Conservation (phyloP, 2,113 vertebrate genomes). For the Naja naja region DNA sequence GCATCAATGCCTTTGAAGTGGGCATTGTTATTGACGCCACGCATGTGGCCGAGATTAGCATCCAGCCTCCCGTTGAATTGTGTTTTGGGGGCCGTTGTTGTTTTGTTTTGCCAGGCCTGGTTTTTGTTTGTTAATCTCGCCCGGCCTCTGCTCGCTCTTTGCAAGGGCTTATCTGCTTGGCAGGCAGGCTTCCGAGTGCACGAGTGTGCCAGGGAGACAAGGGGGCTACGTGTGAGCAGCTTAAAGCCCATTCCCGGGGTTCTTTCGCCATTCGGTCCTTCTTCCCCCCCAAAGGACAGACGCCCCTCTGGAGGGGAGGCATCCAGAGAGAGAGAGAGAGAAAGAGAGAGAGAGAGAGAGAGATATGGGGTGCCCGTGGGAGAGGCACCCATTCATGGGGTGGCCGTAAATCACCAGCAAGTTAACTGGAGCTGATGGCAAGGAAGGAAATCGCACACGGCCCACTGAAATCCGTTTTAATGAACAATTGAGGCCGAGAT, state of each 20-base stretch:
- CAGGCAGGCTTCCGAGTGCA: rapidly evolving
- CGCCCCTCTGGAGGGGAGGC: background rate
- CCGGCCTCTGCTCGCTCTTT: slow-evolving; percentile 50
- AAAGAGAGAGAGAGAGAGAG: too few species aligned
- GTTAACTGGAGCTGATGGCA: background rate
- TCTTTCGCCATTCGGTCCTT: background rate
- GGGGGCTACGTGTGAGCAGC: background rate
- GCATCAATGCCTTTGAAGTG: background rate
- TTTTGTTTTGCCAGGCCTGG: background rate
- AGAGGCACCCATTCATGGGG: slow-evolving; percentile 8
- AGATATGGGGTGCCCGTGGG: background rate
- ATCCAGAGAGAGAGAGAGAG: too few species aligned
- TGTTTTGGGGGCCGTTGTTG: background rate
- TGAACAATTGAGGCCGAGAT: slow-evolving; percentile 34
- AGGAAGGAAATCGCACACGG: background rate
- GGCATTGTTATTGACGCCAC: slow-evolving; percentile 46
- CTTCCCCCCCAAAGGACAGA: slow-evolving; percentile 9
- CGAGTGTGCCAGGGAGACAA: slow-evolving; percentile 33
- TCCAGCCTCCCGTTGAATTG: slow-evolving; percentile 42
- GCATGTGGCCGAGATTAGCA: slow-evolving; percentile 31
- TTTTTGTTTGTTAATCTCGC: background rate
- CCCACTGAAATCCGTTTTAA: slow-evolving; percentile 40
- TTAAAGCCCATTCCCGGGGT: background rate
- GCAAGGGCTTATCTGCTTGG: slow-evolving; percentile 35
- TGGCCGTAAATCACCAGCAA: slow-evolving; percentile 23